Conservation (phyloP, 2,797 vertebrate genomes). For the Melanotaenia maccullochi region DNA sequence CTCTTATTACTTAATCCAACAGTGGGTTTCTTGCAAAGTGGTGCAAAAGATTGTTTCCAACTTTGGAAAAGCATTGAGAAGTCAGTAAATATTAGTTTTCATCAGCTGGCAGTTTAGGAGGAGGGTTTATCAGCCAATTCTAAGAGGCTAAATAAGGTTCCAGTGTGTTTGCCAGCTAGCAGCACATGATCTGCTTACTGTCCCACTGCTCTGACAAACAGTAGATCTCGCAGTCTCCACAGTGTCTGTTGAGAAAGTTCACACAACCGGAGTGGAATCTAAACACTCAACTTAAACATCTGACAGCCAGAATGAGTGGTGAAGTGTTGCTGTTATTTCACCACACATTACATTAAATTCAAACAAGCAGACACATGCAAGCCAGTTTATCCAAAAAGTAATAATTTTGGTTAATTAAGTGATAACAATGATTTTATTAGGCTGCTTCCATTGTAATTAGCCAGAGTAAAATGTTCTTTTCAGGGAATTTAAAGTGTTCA, state of each 20-base stretch:
- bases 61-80: neutral
- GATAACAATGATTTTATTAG: neutral
- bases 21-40: neutral
- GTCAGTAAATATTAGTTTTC: neutral
- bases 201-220: slow-evolving; percentile 28
- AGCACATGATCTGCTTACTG: slow-evolving; percentile 60
- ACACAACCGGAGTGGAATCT: slow-evolving; percentile 12
- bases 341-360: neutral
- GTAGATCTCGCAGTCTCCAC: slow-evolving; percentile 18
- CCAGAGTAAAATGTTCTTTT: neutral
- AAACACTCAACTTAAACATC: slow-evolving; percentile 14
- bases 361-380: neutral
- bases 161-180: slow-evolving; percentile 56
- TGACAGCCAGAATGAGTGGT: slow-evolving; percentile 4
- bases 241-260: slow-evolving; percentile 25
- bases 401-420: neutral
- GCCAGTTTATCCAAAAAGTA: neutral
- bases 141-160: slow-evolving; percentile 58
- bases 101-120: slow-evolving; percentile 2
- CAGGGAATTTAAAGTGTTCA: neutral
- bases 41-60: no score
- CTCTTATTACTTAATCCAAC: neutral
- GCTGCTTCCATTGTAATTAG: neutral
- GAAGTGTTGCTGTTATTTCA: slow-evolving; percentile 26
- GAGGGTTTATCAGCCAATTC: neutral